Conservation (phyloP, 2,888 invertebrate species). For the Drosophila flavopinicola region DNA sequence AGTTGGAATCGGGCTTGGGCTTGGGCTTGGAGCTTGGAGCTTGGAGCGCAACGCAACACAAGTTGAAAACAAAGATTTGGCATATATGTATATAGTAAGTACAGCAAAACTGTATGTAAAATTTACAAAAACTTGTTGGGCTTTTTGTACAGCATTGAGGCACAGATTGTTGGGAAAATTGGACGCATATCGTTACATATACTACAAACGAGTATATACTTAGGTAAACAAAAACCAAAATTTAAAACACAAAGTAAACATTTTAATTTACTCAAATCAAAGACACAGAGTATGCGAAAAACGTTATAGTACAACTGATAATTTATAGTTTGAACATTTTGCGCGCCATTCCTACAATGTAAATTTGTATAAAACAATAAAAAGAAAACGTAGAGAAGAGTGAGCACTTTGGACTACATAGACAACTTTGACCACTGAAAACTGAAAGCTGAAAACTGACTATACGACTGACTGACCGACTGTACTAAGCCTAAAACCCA, state of each 20-base stretch:
- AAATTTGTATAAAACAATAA: background rate
- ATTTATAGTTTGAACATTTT: slow-evolving; percentile 58
- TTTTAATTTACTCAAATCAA: slow-evolving; percentile 58
- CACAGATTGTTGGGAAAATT: slow-evolving; percentile 28
- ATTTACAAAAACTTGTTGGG: slow-evolving; percentile 59
- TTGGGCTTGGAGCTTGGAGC: slow-evolving; percentile 40
- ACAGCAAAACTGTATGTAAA: slow-evolving; percentile 43
- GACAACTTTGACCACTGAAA: slow-evolving; percentile 27
- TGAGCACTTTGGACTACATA: slow-evolving; percentile 66
- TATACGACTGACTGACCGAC: slow-evolving; percentile 19
- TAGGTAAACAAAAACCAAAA: slow-evolving; percentile 22
- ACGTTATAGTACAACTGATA: slow-evolving; percentile 31
- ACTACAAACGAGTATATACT: slow-evolving; percentile 32
- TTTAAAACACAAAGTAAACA: slow-evolving; percentile 45
- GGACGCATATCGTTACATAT: slow-evolving; percentile 33
- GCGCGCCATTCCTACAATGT: slow-evolving; percentile 37
- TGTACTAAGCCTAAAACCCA: slow-evolving; percentile 55
- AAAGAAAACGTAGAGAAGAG: slow-evolving; percentile 48
- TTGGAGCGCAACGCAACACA: slow-evolving; percentile 50
- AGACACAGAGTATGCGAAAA: slow-evolving; percentile 57
- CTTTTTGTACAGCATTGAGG: slow-evolving; percentile 63
- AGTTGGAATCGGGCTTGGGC: slow-evolving; percentile 24
- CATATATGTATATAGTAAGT: slow-evolving; percentile 1
- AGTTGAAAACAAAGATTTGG: slow-evolving; percentile 40
- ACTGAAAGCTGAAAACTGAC: slow-evolving; percentile 23